These are phyloP conservation scores for Campopleginae sp. DNA, from an alignment of 2,888 invertebrate genomes.

Conservation along the genomic window DNA sequence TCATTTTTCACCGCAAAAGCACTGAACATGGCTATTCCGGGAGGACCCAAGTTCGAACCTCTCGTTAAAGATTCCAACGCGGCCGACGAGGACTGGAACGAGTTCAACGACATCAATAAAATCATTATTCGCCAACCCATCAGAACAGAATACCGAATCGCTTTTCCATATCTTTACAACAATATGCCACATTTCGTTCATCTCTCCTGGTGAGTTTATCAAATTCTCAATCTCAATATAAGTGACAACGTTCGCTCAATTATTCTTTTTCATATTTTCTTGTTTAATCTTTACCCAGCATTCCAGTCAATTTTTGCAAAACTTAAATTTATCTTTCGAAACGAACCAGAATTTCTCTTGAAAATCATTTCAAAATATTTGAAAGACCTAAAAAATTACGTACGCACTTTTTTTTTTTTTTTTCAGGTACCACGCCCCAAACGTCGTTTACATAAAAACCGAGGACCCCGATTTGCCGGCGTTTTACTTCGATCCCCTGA, in stretches of 20 bases:
- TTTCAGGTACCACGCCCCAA: conserved; percentile 99
- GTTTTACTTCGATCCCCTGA: conserved; percentile 99
- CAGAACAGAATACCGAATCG: conserved; percentile 99
- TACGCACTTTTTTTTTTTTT: no score
- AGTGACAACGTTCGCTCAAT: neutral
- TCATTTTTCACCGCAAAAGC: conserved; percentile 99
- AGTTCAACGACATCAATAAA: conserved; percentile 99
- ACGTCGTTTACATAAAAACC: conserved; percentile 99
- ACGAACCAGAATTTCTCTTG: neutral
- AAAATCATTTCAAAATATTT: neutral
- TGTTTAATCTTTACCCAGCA: no score
- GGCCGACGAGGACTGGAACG: conserved; percentile 99
- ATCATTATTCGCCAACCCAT: conserved; percentile 99
- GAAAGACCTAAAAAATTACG: neutral
- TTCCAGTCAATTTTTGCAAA: neutral
- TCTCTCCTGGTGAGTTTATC: conserved; percentile 94
- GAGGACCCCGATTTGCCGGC: conserved; percentile 99
- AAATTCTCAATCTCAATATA: conserved; percentile 18
- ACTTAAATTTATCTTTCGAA: neutral
- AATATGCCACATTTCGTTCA: conserved; percentile 99
- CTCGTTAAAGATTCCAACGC: conserved; percentile 98
- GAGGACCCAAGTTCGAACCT: conserved; percentile 99
- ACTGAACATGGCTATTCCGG: conserved; percentile 99
- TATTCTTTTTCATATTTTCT: neutral
- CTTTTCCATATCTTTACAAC: conserved; percentile 99